Percentiles rank a stretch among this genome's conserved stretches.
These are phyloP conservation scores for Zaprionus ghesquierei DNA, from an alignment of 1,140 invertebrate genomes.

Conservation along the genomic window DNA sequence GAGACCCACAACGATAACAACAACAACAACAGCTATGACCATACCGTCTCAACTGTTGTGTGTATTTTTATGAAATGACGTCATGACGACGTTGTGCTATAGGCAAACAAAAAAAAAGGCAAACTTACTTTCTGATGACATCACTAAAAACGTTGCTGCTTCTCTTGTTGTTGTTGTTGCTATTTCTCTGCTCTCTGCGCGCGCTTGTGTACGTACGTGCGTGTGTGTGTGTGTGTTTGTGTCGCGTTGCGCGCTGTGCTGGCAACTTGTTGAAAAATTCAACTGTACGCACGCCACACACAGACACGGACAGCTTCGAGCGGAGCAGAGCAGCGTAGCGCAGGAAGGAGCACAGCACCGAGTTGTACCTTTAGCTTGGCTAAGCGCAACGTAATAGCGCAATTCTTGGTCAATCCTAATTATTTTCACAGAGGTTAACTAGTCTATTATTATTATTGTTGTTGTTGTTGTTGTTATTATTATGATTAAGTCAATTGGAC, in stretches of 20 bases:
- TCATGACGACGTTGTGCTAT: constrained; percentile 66
- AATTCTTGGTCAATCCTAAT: not conserved
- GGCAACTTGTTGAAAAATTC: constrained; percentile 56
- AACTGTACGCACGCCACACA: constrained; percentile 48
- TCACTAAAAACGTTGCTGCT: constrained; percentile 78
- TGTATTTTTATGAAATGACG: constrained; percentile 80
- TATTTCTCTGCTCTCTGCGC: constrained; percentile 35
- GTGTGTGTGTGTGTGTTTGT: constrained; percentile 24
- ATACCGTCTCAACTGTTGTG: constrained; percentile 51
- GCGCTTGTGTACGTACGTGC: constrained; percentile 7
- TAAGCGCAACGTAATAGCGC: not conserved
- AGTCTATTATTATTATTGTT: not conserved
- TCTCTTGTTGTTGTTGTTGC: constrained; percentile 45
- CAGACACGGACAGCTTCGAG: not conserved
- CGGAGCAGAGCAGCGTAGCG: not conserved
- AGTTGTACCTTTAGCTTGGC: not conserved
- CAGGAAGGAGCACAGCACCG: not conserved
- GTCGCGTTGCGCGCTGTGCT: constrained; percentile 52
- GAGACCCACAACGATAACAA: constrained; percentile 21
- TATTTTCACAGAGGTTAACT: not conserved
- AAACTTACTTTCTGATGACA: constrained; percentile 81
- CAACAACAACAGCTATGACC: constrained; percentile 24
- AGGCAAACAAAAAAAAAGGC: constrained; percentile 42
- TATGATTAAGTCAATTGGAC: not conserved
- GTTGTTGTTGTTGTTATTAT: not conserved